Evolutionary conservation across 2,888 invertebrate genomes (phyloP).

Genomic region (Cloeon dipterum): DNA sequence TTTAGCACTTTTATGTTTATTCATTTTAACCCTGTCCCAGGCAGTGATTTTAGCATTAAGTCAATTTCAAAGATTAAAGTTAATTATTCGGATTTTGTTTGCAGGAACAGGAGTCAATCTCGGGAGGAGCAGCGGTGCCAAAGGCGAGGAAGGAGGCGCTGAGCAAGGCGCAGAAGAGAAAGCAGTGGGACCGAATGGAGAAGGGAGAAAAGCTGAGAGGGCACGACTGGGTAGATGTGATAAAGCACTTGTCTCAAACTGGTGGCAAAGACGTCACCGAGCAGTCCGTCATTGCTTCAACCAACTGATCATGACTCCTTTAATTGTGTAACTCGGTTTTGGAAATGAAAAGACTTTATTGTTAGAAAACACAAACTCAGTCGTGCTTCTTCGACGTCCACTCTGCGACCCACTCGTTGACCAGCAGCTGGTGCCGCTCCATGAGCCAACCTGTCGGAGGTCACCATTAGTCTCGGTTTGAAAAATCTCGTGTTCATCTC

Average conservation of each 20-base stretch:
- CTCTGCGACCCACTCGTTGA: conserved; percentile 17
- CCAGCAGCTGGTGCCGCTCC: conserved; percentile 15
- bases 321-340: no score
- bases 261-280: conserved; percentile 24
- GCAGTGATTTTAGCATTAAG: neutral
- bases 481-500: no score
- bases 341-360: no score
- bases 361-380: neutral
- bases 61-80: no score
- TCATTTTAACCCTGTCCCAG: neutral
- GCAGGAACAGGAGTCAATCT: conserved; percentile 11
- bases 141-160: conserved; percentile 61
- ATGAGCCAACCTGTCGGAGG: conserved; percentile 17
- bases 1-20: neutral
- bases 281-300: neutral
- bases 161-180: conserved; percentile 77
- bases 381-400: conserved; percentile 6
- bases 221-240: conserved; percentile 87
- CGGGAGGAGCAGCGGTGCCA: conserved; percentile 13
- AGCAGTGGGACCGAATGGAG: conserved; percentile 68
- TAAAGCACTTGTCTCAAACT: conserved; percentile 83
- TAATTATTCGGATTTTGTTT: conserved; percentile 2
- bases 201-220: conserved; percentile 73
- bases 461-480: no score
- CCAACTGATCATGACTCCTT: no score